phyloP scores from a whole-genome alignment of 2,888 invertebrate genomes.

The Luperina nickerlii region DNA sequence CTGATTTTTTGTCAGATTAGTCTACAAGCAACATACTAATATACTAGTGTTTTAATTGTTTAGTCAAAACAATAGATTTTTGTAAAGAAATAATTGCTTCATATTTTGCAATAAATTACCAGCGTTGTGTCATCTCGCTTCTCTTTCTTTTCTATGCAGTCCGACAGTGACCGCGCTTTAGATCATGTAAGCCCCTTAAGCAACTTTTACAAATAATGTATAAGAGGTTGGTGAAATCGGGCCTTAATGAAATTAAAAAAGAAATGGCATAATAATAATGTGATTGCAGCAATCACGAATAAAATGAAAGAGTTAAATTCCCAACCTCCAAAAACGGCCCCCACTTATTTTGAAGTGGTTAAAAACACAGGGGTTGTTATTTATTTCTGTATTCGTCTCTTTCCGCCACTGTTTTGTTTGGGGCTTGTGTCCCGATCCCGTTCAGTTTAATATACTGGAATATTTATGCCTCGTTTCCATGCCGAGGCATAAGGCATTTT shows the following conservation, averaged over 20 bases:
- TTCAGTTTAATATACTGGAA: constrained; percentile 56
- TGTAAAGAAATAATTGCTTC: too few relatives aligned
- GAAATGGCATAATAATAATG: neutral
- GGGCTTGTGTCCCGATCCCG: constrained; percentile 33
- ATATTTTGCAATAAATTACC: too few relatives aligned
- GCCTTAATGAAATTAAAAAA: neutral
- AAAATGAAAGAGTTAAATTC: neutral
- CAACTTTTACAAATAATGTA: neutral
- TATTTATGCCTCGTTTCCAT: constrained; percentile 57
- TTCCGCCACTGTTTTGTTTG: constrained; percentile 46
- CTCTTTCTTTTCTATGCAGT: too few relatives aligned
- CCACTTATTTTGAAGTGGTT: constrained; percentile 31
- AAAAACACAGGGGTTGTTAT: constrained; percentile 52
- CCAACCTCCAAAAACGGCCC: neutral
- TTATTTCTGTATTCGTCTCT: constrained; percentile 48
- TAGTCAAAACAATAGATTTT: too few relatives aligned
- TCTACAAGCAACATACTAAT: too few relatives aligned
- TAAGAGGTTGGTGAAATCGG: neutral
- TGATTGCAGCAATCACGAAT: neutral
- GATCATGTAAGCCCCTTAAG: too few relatives aligned
- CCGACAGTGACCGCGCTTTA: too few relatives aligned
- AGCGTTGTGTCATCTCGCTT: too few relatives aligned
- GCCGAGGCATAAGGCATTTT: constrained; percentile 49
- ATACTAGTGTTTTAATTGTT: too few relatives aligned
- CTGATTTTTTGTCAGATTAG: too few relatives aligned